A percentile compares a stretch with the other conserved stretches of the same genome.
Evolutionary conservation across 2,888 invertebrate species (phyloP).

Genomic region (Dysmachus trigonus): DNA sequence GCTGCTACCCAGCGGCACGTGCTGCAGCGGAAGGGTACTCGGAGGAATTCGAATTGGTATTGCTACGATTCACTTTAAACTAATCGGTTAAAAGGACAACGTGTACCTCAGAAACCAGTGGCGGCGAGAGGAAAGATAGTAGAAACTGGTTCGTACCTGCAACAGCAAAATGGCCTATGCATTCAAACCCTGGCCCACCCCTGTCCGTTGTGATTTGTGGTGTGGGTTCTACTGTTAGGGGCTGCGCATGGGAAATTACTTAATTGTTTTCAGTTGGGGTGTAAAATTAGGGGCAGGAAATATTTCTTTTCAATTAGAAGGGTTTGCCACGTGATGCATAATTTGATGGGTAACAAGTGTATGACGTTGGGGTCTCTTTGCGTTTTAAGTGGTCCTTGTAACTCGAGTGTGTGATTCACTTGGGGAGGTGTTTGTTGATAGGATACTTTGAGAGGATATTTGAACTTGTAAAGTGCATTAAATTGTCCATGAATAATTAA

Average conservation of each 20-base stretch:
- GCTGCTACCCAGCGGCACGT: background rate
- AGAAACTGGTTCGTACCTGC: background rate
- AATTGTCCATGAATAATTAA: conserved; percentile 46
- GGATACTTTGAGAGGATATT: conserved; percentile 42
- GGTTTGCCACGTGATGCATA: conserved; percentile 55
- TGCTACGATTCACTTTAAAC: background rate
- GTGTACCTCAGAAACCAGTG: background rate
- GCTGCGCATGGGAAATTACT: conserved; percentile 52
- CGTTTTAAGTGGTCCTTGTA: conserved; percentile 47
- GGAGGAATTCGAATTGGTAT: background rate
- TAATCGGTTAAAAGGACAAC: conserved; percentile 20
- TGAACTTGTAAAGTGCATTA: conserved; percentile 46
- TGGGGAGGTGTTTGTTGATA: conserved; percentile 46
- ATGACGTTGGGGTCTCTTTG: conserved; percentile 47
- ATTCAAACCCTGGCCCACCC: background rate
- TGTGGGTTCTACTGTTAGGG: background rate
- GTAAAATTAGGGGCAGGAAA: conserved; percentile 33
- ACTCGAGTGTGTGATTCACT: conserved; percentile 48
- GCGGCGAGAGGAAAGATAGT: background rate
- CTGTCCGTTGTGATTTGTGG: background rate
- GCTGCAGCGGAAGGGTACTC: background rate
- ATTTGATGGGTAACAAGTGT: conserved; percentile 56
- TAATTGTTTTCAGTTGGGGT: conserved; percentile 55
- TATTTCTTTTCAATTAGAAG: conserved; percentile 47
- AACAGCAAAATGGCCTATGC: background rate